These are phyloP conservation scores for Trilocha varians DNA, from an alignment of 2,888 invertebrate species.

Conservation along the genomic window DNA sequence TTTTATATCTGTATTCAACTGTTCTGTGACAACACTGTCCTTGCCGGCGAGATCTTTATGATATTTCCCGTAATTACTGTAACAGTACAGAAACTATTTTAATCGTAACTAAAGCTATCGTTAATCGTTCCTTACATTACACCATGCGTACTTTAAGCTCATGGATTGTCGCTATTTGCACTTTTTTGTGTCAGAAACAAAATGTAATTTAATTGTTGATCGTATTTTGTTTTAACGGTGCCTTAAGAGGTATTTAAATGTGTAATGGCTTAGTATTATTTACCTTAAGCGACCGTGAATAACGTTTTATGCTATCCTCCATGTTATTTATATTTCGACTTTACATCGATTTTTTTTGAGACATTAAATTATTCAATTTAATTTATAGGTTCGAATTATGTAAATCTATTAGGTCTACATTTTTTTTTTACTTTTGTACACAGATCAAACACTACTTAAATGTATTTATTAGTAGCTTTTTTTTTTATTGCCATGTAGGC, in stretches of 20 bases:
- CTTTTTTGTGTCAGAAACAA: conserved; percentile 6
- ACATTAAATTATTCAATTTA: no score
- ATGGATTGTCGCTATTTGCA: conserved; percentile 17
- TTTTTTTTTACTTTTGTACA: no score
- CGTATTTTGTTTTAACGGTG: neutral
- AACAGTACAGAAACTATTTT: conserved; percentile 44
- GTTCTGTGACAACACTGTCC: no score
- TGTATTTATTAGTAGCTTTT: no score
- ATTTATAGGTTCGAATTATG: no score
- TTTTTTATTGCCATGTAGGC: no score
- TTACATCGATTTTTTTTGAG: no score
- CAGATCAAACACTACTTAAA: no score
- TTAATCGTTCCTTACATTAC: conserved; percentile 30
- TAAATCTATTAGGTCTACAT: no score
- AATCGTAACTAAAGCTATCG: conserved; percentile 31
- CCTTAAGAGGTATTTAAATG: neutral
- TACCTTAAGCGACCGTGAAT: neutral
- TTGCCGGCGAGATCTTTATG: conserved; percentile 46
- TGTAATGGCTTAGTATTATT: neutral
- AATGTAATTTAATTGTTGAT: neutral
- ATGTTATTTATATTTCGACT: no score
- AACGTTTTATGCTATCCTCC: no score
- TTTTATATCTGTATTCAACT: no score
- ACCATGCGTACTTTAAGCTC: conserved; percentile 19
- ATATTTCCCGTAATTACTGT: conserved; percentile 62